Conservation (phyloP, 2,113 vertebrate species). For the Paratilapia polleni region DNA sequence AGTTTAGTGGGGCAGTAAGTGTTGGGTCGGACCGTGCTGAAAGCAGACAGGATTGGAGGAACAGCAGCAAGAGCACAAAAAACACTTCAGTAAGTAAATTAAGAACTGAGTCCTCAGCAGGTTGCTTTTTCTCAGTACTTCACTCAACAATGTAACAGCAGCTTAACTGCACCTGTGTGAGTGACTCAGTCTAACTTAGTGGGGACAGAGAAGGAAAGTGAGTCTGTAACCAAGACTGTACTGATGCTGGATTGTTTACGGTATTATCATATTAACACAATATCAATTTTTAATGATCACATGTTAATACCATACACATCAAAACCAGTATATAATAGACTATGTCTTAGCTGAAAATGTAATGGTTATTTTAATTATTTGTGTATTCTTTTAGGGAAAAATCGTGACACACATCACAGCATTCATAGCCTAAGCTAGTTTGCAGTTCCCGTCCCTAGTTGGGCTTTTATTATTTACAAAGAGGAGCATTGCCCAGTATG, state of each 20-base stretch:
- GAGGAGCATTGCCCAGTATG: too few species aligned
- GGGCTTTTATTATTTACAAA: background rate
- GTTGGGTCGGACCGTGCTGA: background rate
- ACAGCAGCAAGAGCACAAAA: background rate
- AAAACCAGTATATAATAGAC: accelerated
- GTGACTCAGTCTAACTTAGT: background rate
- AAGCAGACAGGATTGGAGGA: background rate
- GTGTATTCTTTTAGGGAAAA: background rate
- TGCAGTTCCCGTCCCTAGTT: background rate
- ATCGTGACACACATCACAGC: too few species aligned
- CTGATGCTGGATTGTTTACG: too few species aligned
- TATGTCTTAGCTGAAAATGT: background rate
- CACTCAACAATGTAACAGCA: background rate
- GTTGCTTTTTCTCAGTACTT: background rate
- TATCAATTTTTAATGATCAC: background rate
- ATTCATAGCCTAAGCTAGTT: too few species aligned
- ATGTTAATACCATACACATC: background rate
- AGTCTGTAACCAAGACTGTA: too few species aligned
- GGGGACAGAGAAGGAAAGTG: background rate
- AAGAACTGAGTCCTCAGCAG: background rate
- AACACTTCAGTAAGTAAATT: background rate
- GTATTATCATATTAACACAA: too few species aligned
- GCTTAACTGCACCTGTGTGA: background rate
- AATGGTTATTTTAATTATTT: background rate
- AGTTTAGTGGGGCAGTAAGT: background rate